Conservation (phyloP, 2,797 vertebrate species). For the Vultur gryphus region DNA sequence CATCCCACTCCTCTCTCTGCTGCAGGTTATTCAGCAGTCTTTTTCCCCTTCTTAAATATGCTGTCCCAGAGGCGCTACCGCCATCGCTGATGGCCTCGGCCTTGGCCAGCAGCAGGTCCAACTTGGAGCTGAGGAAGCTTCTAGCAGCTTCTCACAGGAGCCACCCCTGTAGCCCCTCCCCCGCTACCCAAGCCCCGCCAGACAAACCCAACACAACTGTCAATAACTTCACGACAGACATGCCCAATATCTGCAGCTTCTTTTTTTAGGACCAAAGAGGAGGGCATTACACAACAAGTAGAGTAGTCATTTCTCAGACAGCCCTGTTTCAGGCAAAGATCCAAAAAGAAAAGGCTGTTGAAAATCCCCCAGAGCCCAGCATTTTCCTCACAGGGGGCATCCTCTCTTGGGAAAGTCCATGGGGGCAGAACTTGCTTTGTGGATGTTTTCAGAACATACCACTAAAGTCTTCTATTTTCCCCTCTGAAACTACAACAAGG, state of each 20-base stretch:
- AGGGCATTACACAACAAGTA: not conserved
- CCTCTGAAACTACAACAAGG: not conserved
- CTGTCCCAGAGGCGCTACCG: no score
- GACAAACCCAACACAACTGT: no score
- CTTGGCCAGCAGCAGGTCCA: no score
- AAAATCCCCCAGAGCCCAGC: not conserved
- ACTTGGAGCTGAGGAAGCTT: no score
- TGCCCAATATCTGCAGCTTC: not conserved
- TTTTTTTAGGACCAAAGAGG: not conserved
- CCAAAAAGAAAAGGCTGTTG: not conserved
- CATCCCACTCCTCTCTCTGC: no score
- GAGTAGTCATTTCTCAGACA: not conserved
- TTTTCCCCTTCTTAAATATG: no score
- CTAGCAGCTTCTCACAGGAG: no score
- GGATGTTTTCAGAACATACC: not conserved
- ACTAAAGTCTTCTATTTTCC: not conserved
- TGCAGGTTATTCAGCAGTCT: no score
- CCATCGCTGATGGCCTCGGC: no score
- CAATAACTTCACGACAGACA: not conserved
- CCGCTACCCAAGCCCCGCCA: no score
- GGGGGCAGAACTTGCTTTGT: not conserved
- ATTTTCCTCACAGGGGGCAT: not conserved
- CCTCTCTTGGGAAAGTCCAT: not conserved
- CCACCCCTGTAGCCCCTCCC: no score
- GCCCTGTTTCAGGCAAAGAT: not conserved